Evolutionary conservation across 2,797 vertebrate species (phyloP).

Genomic region (Heteromormyrus szaboi): DNA sequence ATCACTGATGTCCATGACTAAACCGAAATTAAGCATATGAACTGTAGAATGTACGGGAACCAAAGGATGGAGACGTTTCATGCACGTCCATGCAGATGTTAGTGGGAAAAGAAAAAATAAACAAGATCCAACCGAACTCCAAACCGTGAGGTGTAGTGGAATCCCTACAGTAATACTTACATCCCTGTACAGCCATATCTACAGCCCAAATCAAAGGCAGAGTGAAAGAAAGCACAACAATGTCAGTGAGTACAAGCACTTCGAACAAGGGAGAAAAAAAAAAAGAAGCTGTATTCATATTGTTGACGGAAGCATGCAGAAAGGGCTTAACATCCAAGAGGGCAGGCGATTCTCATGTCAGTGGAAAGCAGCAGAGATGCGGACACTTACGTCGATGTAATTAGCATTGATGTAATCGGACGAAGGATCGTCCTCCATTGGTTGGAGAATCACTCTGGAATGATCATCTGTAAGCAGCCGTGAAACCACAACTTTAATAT

Average conservation of each 20-base stretch:
- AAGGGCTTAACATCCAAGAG: conserved; percentile 78
- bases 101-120: conserved; percentile 22
- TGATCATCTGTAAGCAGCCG: conserved; percentile 80
- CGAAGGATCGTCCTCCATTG: conserved; percentile 95
- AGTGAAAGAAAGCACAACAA: conserved; percentile 98
- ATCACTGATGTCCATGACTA: conserved; percentile 21
- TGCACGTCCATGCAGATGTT: conserved; percentile 30
- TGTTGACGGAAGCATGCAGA: conserved; percentile 77
- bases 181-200: conserved; percentile 99
- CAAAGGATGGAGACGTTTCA: conserved; percentile 10
- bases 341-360: conserved; percentile 57
- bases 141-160: conserved; percentile 62
- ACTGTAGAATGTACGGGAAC: conserved; percentile 18
- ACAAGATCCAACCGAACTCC: neutral
- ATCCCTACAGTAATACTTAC: conserved; percentile 98
- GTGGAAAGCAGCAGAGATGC: conserved; percentile 67
- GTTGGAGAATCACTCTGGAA: conserved; percentile 97
- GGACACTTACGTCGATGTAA: conserved; percentile 99
- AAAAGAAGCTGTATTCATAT: conserved; percentile 77
- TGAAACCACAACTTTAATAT: neutral
- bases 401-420: conserved; percentile 99
- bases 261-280: conserved; percentile 70
- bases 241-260: conserved; percentile 96
- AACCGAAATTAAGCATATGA: conserved; percentile 33
- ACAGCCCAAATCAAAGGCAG: conserved; percentile 99